Conservation (phyloP, 2,797 vertebrate genomes). For the Betta splendens region DNA sequence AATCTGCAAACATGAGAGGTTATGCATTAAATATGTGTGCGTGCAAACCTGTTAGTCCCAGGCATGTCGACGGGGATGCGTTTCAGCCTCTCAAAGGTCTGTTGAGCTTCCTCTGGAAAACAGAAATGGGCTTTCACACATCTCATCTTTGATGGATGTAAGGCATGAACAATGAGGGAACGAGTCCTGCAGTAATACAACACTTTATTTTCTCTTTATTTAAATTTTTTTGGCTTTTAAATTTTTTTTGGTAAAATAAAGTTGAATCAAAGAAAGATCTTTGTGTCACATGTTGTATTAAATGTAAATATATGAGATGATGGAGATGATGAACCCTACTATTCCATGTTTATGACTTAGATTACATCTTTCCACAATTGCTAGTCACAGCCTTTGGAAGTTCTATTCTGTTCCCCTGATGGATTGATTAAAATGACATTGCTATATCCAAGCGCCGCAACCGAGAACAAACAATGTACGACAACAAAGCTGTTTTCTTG, state of each 20-base stretch:
- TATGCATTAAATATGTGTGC: slow-evolving; percentile 13
- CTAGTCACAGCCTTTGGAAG: slow-evolving; percentile 2
- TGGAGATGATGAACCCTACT: too few species aligned
- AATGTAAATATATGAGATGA: too few species aligned
- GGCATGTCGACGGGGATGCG: slow-evolving; percentile 79
- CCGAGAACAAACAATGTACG: slow-evolving; percentile 5
- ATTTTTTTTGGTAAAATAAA: not conserved
- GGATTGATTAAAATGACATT: slow-evolving; percentile 35
- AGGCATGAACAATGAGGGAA: not conserved
- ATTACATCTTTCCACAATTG: slow-evolving; percentile 1
- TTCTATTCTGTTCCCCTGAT: slow-evolving; percentile 9
- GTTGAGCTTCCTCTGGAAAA: slow-evolving; percentile 84
- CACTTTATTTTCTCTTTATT: too few species aligned
- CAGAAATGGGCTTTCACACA: slow-evolving; percentile 16
- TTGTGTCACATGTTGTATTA: not conserved
- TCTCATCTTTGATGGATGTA: not conserved
- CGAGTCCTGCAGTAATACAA: too few species aligned
- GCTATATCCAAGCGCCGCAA: not conserved
- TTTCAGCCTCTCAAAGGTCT: slow-evolving; percentile 80
- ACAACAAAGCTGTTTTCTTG: slow-evolving; percentile 20
- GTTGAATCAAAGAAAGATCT: not conserved
- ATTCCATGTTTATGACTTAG: too few species aligned
- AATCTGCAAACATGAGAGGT: slow-evolving; percentile 14
- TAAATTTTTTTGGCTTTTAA: too few species aligned
- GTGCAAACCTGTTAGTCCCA: slow-evolving; percentile 80